Base-by-base conservation (phyloP, 2,888 invertebrate genomes). In the Volucella bombylans region DNA sequence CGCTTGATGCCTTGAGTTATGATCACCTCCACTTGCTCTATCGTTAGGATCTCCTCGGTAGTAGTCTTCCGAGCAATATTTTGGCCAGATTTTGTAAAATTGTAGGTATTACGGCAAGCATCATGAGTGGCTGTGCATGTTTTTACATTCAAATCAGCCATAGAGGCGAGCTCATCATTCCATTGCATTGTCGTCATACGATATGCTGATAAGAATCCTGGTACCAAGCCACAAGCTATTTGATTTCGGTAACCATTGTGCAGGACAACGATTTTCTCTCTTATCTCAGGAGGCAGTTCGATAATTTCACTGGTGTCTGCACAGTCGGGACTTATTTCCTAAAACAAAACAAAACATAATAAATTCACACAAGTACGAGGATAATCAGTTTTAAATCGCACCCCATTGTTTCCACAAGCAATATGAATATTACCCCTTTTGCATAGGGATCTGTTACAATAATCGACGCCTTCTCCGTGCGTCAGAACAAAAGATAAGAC, bases 81-180 rank as follows among this genome's bases (percentile, higher is more conserved):
- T 64, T 88, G 88, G 45, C 88, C 88, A 43, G 86, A 86, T 50
- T 64, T 82, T 8, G 18, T 69, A 57, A 73, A 87, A 11, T 76
- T 72, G 1, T n/a, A 77, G 55, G 88, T 88, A 76, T 87, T 87
- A 6, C 86, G 76, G 39, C 88, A 88, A 4, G 15, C 8, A 64
- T 87, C 88, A 23, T 87, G 87, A 8, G 54, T 72, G 8, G 77
- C 62, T 11, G 62, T 55, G 49, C 88, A 88, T 1, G 69, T 55
- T 62, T 86, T 87, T 0, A 86, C 86, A 71, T 88, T 87, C 6
- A 87, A 67, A 31, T 86, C 80, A 0, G 88, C 88, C 67, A 88
- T 77, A 11, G 43, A 54, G 43, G 86, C 87, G 1, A 88, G 38
- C 52, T 88, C 87, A 9, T 79, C 47, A 14, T 86, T 64, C 87